A percentile compares a stretch with the other conserved stretches of the same genome.
Evolutionary conservation across 2,113 vertebrate genomes (phyloP).

Genomic region (Apodemus sylvaticus): DNA sequence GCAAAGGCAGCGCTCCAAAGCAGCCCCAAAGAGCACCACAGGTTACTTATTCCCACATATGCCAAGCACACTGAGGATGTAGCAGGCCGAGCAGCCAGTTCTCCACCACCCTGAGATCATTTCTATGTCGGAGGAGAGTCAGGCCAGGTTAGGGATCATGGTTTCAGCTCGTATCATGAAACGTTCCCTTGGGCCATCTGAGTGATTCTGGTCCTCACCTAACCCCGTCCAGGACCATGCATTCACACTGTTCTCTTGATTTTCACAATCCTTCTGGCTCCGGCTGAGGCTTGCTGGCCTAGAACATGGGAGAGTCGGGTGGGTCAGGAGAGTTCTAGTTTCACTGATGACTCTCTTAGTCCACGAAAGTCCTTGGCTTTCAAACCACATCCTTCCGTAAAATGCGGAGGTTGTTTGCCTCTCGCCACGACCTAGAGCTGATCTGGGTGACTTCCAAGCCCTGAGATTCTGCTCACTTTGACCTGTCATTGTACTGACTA

Average conservation of each 20-base stretch:
- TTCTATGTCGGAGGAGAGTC: no score
- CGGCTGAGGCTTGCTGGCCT: accelerated
- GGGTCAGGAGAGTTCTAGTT: accelerated
- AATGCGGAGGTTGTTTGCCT: no score
- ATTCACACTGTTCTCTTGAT: accelerated
- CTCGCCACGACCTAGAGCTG: accelerated
- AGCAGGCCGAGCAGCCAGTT: neutral
- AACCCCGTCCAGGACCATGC: no score
- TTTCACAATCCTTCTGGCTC: no score
- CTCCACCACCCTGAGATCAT: neutral
- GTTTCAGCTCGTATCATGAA: no score
- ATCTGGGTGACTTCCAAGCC: neutral
- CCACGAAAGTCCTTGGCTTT: neutral
- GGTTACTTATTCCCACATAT: neutral
- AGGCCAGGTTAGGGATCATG: neutral
- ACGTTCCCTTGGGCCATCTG: neutral
- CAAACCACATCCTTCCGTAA: neutral
- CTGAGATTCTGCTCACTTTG: neutral
- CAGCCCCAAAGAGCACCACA: neutral
- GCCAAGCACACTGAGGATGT: no score
- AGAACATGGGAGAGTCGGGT: accelerated
- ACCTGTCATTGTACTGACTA: neutral
- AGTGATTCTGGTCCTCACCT: neutral
- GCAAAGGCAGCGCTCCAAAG: neutral
- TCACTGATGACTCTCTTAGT: neutral